Evolutionary conservation across 2,888 invertebrate genomes (phyloP).

Genomic region (Abrostola tripartita): DNA sequence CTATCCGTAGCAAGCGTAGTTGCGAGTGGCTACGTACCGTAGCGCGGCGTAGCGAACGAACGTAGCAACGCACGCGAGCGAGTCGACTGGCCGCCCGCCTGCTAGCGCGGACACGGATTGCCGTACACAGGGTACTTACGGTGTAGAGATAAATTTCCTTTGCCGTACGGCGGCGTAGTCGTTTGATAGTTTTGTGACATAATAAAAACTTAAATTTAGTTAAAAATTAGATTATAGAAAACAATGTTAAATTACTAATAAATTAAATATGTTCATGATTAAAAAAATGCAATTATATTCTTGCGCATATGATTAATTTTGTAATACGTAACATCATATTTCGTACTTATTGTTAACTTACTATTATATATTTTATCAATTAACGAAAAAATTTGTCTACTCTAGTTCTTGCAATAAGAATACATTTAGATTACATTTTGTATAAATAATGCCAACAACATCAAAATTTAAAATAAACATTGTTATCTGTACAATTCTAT

Average conservation of each 20-base stretch:
- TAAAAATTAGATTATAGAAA: not conserved
- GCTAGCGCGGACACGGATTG: conserved; percentile 78
- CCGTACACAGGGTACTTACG: conserved; percentile 66
- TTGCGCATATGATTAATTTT: no score
- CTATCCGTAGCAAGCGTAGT: conserved; percentile 71
- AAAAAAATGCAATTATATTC: no score
- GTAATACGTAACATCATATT: no score
- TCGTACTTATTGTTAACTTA: no score
- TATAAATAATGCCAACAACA: not conserved
- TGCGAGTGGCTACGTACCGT: conserved; percentile 72
- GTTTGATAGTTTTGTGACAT: conserved; percentile 11
- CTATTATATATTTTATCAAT: no score
- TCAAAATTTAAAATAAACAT: conserved; percentile 8
- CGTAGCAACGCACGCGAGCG: conserved; percentile 80
- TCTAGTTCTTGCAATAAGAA: not conserved
- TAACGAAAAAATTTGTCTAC: no score
- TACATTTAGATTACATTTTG: not conserved
- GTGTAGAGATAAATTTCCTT: conserved; percentile 59
- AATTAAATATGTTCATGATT: no score
- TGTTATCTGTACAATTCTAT: conserved; percentile 25
- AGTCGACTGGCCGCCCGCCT: conserved; percentile 77
- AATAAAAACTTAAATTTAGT: not conserved
- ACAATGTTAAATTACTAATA: no score
- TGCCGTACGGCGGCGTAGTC: conserved; percentile 47
- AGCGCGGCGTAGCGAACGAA: conserved; percentile 74